Evolutionary conservation across 1,140 invertebrate genomes (phyloP), one percentile per base, ranked within the genome.

Genomic region (Habropoda laboriosa): DNA sequence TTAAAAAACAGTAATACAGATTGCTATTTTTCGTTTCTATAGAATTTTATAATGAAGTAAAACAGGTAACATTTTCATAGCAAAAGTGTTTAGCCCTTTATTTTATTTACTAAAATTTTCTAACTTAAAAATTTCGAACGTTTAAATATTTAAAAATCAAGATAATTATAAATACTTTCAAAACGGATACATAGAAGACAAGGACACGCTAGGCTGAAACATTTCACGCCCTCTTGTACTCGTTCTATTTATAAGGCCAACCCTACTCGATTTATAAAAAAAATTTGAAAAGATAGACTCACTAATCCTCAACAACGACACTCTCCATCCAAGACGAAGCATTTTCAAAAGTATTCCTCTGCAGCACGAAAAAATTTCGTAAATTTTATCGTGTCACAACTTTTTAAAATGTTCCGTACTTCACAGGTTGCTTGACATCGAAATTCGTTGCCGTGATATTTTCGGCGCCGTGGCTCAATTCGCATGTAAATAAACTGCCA

Each of bases 401-500:
- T 71, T 61, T 70, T 49, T 2, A 10, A 45, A 70, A 70, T 60
- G 53, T 60, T 58, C 7, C 42, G 55, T n/a, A 35, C 24, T n/a
- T 47, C 42, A 13, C 55, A 16, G 75, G 3, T 78, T 55, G 55
- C 30, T 60, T 1, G 55, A 79, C 70, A 73, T 64, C 77, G 68
- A 73, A 64, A 79, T 64, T 55, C 32, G 45, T 55, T 53, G 58
- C 58, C 30, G 45, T 30, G 57, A 27, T 61, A 64, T 38, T 72
- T 60, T 47, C 57, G 35, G 53, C 66, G 71, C 82, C 82, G 61
- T 82, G 53, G 72, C 77, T 80, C 78, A 76, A 81, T 49, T 49
- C 80, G 82, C 84, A 83, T 90, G 89, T 90, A 90, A 82, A 90
- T 79, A 90, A 88, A 90, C 89, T 90, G 89, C 89, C 89, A 88